Percentiles rank a stretch among this genome's conserved stretches.
Evolutionary conservation across 2,888 invertebrate species (phyloP).

Genomic region (Sphaeridia pumilis): DNA sequence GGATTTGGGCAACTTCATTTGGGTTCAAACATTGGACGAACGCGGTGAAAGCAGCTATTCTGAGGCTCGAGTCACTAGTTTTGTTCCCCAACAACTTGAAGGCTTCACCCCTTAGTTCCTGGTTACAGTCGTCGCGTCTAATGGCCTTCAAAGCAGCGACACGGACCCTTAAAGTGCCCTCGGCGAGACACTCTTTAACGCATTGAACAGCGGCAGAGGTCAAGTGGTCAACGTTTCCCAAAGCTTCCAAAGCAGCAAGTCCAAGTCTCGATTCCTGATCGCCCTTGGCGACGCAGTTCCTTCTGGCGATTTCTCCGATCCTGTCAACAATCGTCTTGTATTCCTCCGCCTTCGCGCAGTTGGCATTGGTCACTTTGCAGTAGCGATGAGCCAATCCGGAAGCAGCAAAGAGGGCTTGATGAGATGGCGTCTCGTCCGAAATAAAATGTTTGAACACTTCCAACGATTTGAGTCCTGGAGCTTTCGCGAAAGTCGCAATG

Average conservation of each 20-base stretch:
- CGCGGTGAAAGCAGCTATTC: conserved; percentile 25
- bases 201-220: conserved; percentile 15
- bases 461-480: too few species aligned
- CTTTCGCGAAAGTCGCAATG: too few species aligned
- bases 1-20: conserved; percentile 17
- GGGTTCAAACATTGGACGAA: conserved; percentile 15
- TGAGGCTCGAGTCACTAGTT: neutral
- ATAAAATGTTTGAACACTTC: too few species aligned
- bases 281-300: neutral
- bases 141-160: conserved; percentile 22
- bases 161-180: conserved; percentile 5
- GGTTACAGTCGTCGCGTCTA: conserved; percentile 27
- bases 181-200: conserved; percentile 9
- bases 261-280: conserved; percentile 3
- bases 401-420: conserved; percentile 22
- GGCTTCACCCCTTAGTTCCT: conserved; percentile 14
- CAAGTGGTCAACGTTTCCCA: conserved; percentile 26
- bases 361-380: conserved; percentile 14
- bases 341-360: conserved; percentile 10
- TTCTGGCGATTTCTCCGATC: conserved; percentile 16
- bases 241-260: conserved; percentile 17
- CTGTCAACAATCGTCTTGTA: conserved; percentile 16
- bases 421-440: too few species aligned
- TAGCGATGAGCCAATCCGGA: conserved; percentile 26
- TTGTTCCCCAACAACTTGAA: conserved; percentile 11